These are phyloP conservation scores for Lepidochrysops patricia DNA, from an alignment of 2,888 invertebrate species.

Conservation along the genomic window DNA sequence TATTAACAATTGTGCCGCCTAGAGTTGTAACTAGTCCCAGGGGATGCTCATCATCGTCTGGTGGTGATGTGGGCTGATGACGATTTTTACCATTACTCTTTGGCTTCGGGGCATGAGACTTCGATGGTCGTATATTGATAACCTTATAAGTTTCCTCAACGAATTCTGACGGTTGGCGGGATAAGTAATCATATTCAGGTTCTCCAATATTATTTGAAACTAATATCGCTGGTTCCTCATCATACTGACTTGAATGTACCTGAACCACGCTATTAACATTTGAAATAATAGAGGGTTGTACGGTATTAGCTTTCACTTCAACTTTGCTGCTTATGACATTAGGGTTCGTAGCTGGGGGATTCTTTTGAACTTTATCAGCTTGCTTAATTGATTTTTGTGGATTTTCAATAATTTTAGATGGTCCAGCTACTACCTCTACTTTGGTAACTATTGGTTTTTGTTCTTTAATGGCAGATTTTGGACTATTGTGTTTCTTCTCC, in stretches of 20 bases:
- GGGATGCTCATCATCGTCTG: slow-evolving; percentile 79
- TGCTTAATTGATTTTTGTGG: slow-evolving; percentile 45
- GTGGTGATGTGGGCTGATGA: slow-evolving; percentile 56
- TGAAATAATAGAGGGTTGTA: slow-evolving; percentile 41
- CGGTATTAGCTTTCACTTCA: slow-evolving; percentile 60
- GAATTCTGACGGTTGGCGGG: slow-evolving; percentile 88
- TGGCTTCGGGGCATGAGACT: slow-evolving; percentile 62
- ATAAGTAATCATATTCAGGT: slow-evolving; percentile 89
- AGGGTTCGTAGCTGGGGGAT: slow-evolving; percentile 48
- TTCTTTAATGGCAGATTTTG: slow-evolving; percentile 64
- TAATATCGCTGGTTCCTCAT: slow-evolving; percentile 75
- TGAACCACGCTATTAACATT: slow-evolving; percentile 75
- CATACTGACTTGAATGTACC: slow-evolving; percentile 55
- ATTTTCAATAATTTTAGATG: slow-evolving; percentile 63
- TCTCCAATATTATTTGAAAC: slow-evolving; percentile 82
- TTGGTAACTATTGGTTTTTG: slow-evolving; percentile 65
- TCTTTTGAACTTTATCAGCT: slow-evolving; percentile 47
- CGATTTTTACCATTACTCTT: slow-evolving; percentile 60
- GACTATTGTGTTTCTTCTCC: slow-evolving; percentile 47
- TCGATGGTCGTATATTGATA: slow-evolving; percentile 84
- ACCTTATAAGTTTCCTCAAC: slow-evolving; percentile 90
- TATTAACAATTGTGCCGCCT: slow-evolving; percentile 87
- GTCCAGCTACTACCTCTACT: slow-evolving; percentile 73
- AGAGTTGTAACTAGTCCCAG: slow-evolving; percentile 88
- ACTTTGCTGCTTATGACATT: slow-evolving; percentile 63